Evolutionary conservation across 2,888 invertebrate species (phyloP), one percentile per base, ranked within the genome.

Genomic region (Sarcophaga subvicina): DNA sequence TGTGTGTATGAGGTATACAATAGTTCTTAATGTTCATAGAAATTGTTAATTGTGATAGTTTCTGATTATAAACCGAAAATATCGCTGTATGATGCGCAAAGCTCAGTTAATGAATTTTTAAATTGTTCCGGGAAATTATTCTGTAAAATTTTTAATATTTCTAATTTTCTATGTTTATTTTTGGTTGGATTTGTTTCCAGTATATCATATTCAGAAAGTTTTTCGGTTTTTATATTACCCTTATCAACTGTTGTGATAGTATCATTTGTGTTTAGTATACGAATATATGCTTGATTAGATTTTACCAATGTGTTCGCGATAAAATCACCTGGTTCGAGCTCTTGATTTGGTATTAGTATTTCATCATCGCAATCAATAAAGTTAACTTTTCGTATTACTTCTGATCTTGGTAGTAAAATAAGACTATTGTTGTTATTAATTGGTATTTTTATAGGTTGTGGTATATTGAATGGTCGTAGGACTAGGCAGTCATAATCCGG

Each of bases 251-350:
- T 59, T 59, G 59, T 59, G 12, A 63, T 63, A 20, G 63, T 63
- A 20, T 63, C 22, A 63, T 63, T 63, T 63, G 63, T 22, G 22
- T 63, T 63, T 63, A 22, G 63, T 10, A 63, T 63, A 63, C 20
- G 22, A 63, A 63, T 63, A 63, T 11, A 63, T 63, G 63, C 22
- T 63, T 63, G 10, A 22, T 63, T 63, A 11, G 63, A 63, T 63
- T 63, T 63, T 22, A 63, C 63, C 63, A 63, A 63, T 63, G 63
- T 63, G 63, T 63, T 63, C 20, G 63, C 63, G 20, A 63, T 63
- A 20, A 63, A 63, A 63, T 22, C 63, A n/a, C 63, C 20, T 63
- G 63, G 63, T 63, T 22, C 63, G 20, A 22, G 63, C 22, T 63
- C 22, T 63, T 63, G 63, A 63, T 63, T 63, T 63, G 63, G 63